These are phyloP conservation scores for Drosophila malerkotliana DNA, from an alignment of 1,140 invertebrate species.

Conservation along the genomic window DNA sequence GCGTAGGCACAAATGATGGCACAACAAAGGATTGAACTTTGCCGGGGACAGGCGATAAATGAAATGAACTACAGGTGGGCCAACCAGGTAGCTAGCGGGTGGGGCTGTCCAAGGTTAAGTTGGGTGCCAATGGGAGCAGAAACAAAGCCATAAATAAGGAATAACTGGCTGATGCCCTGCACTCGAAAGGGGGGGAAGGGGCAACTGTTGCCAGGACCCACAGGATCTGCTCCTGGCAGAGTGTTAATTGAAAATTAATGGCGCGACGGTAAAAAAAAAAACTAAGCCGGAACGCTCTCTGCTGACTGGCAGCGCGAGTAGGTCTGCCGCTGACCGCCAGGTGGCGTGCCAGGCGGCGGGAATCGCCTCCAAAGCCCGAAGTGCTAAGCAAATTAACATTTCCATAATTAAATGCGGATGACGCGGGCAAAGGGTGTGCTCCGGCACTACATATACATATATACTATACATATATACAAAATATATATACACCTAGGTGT, in stretches of 20 bases:
- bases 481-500: not conserved
- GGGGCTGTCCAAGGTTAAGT: constrained; percentile 27
- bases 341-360: constrained; percentile 27
- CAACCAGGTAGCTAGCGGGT: not conserved
- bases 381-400: constrained; percentile 81
- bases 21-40: constrained; percentile 66
- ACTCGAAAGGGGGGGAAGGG: not conserved
- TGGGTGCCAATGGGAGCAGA: constrained; percentile 70
- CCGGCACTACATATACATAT: not conserved
- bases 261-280: constrained; percentile 64
- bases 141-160: constrained; percentile 56
- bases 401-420: constrained; percentile 77
- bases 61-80: constrained; percentile 71
- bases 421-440: constrained; percentile 37
- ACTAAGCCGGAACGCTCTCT: constrained; percentile 73
- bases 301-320: constrained; percentile 43
- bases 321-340: constrained; percentile 40
- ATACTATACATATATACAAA: not conserved
- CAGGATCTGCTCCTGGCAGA: constrained; percentile 60
- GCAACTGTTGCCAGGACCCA: not conserved
- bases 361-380: constrained; percentile 33
- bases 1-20: constrained; percentile 38
- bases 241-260: constrained; percentile 83
- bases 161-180: not conserved
- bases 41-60: constrained; percentile 48